phyloP scores from a whole-genome alignment of 2,888 invertebrate genomes.

The Zootermopsis nevadensis region DNA sequence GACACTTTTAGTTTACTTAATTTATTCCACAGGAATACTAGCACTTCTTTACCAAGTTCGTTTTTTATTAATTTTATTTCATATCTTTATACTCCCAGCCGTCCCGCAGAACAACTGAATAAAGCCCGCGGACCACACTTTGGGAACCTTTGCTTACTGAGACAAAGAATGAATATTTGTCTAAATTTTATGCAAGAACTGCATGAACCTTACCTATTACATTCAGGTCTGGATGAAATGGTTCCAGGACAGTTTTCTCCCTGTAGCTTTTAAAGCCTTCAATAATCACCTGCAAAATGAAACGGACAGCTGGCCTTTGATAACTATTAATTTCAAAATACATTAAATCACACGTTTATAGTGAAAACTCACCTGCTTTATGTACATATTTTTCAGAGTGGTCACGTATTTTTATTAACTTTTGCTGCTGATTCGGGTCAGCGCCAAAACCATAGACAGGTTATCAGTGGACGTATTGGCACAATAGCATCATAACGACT shows the following conservation, averaged over 20 bases:
- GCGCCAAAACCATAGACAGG: too few relatives aligned
- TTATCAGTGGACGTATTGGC: too few relatives aligned
- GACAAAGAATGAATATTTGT: neutral
- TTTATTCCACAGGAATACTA: too few relatives aligned
- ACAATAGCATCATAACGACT: too few relatives aligned
- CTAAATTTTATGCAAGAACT: neutral
- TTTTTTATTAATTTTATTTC: neutral
- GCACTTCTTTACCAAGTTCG: neutral
- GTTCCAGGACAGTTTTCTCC: neutral
- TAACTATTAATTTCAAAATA: too few relatives aligned
- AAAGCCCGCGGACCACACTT: neutral
- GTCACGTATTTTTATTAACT: too few relatives aligned
- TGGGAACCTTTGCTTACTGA: neutral
- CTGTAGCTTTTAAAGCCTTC: slow-evolving; percentile 1
- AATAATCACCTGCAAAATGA: slow-evolving; percentile 9
- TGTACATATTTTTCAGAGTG: too few relatives aligned
- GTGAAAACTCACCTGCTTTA: too few relatives aligned
- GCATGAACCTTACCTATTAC: neutral
- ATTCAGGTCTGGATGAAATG: neutral
- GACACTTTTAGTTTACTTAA: too few relatives aligned
- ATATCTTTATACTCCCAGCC: neutral
- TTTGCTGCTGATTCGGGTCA: too few relatives aligned
- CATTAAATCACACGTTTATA: too few relatives aligned
- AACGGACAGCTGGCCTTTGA: neutral
- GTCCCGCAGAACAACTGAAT: neutral